Evolutionary conservation across 2,888 invertebrate species (phyloP), one percentile per base, ranked within the genome.

Genomic region (Epirrhoe tristata): DNA sequence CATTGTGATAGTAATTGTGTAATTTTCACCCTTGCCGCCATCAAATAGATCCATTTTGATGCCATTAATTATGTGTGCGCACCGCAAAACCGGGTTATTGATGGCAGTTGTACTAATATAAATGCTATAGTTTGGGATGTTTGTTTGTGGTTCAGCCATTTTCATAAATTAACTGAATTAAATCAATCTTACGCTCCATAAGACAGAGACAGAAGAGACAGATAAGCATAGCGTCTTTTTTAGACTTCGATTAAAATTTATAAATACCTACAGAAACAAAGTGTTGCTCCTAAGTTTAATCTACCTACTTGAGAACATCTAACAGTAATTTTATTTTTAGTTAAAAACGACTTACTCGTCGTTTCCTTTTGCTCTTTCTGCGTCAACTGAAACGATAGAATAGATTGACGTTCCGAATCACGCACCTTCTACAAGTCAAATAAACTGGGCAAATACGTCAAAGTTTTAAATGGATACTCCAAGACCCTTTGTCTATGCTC

Each of bases 31-130:
- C 56, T 52, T 46, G 50, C 51, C 60, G 34, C 60, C 56, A 24
- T 60, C 65, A 66, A 60, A 56, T 56, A 56, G 51, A 60, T 63
- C 59, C 58, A 64, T 65, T 67, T 69, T 65, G 69, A 66, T 67
- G 59, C 46, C 65, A 64, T 71, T 66, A 66, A 71, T 66, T 64
- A 67, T 59, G 67, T 64, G 53, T 53, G 64, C 64, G 8, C 14
- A 54, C 66, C 71, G 57, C 69, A 52, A 66, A 36, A 43, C n/a
- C 14, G 56, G 52, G 56, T 57, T 66, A 60, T 66, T 66, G 53
- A 66, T 62, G 62, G 55, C 58, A 48, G 12, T 43, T 12, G 10
- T 12, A 43, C 39, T 12, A 43, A 39, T 10, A 43, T 43, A 43
- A 43, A 43, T 43, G 12, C 12, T 7, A 39, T 12, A 10, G 39